phyloP scores from a whole-genome alignment of 2,113 vertebrate genomes.

The Irena cyanogastra region DNA sequence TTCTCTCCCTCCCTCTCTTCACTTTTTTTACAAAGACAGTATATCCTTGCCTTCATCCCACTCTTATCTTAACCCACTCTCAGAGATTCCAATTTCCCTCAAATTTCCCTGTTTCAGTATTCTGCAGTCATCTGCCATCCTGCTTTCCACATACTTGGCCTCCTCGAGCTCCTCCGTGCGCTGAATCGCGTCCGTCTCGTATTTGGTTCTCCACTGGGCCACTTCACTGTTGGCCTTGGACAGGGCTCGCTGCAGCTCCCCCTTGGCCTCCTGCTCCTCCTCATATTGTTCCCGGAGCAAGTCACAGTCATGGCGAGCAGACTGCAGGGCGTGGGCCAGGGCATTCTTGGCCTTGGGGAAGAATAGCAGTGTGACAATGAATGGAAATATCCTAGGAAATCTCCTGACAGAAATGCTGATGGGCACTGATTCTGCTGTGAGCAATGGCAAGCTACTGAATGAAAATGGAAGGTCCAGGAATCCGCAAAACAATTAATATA shows the following conservation, averaged over 20 bases:
- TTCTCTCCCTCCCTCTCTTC: not conserved
- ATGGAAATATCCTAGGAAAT: not conserved
- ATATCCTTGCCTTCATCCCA: not conserved
- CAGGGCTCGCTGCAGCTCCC: conserved; percentile 79
- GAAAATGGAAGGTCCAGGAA: not conserved
- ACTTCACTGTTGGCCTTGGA: conserved; percentile 82
- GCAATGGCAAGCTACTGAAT: not conserved
- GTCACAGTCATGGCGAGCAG: conserved; percentile 81
- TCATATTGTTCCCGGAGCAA: conserved; percentile 84
- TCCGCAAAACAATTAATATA: not conserved
- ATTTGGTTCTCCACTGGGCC: conserved; percentile 87
- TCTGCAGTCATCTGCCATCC: not conserved
- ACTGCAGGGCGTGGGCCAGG: conserved; percentile 82
- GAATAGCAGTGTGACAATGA: not conserved
- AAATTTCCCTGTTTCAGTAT: too few relatives aligned
- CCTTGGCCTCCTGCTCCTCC: conserved; percentile 86
- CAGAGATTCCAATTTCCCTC: not conserved
- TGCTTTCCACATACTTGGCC: conserved; percentile 67
- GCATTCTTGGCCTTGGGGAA: conserved; percentile 74
- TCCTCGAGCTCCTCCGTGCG: conserved; percentile 86
- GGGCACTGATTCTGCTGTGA: not conserved
- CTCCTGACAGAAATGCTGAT: not conserved
- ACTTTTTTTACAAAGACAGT: too few relatives aligned
- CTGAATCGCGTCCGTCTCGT: conserved; percentile 84
- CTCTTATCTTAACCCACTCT: not conserved